These are phyloP conservation scores for Gortyna flavago DNA, from an alignment of 2,888 invertebrate species.

Conservation along the genomic window DNA sequence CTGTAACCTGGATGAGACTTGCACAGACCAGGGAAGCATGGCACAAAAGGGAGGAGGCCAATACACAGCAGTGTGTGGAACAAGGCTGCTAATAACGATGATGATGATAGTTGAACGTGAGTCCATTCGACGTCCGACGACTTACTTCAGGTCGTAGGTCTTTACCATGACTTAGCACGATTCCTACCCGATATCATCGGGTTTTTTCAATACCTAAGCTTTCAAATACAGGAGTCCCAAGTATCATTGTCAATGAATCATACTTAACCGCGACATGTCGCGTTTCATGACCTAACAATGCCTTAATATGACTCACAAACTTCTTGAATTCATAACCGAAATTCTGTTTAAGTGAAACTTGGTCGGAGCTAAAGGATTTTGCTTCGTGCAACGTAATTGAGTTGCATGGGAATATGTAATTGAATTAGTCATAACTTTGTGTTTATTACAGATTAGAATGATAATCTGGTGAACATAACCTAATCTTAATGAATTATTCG, in stretches of 20 bases:
- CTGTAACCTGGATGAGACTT: background rate
- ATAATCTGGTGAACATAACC: background rate
- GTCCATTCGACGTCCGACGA: background rate
- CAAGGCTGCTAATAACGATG: background rate
- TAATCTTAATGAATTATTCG: background rate
- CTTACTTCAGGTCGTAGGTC: background rate
- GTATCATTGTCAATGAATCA: slow-evolving; percentile 64
- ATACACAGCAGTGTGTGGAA: background rate
- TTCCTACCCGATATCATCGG: slow-evolving; percentile 11
- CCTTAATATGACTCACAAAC: slow-evolving; percentile 59
- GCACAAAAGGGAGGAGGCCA: background rate
- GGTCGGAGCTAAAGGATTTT: slow-evolving; percentile 19
- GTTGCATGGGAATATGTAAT: slow-evolving; percentile 52
- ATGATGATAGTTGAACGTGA: background rate
- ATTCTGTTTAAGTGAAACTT: slow-evolving; percentile 61
- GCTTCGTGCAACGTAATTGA: slow-evolving; percentile 47
- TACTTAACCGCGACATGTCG: slow-evolving; percentile 52
- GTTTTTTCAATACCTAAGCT: slow-evolving; percentile 42
- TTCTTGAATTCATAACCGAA: slow-evolving; percentile 61
- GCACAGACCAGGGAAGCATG: background rate
- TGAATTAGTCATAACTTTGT: slow-evolving; percentile 52
- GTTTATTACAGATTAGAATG: slow-evolving; percentile 1
- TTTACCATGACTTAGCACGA: slow-evolving; percentile 37
- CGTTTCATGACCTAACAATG: slow-evolving; percentile 60
- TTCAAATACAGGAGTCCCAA: slow-evolving; percentile 37